These are phyloP conservation scores for Ophion obscuratus DNA, from an alignment of 2,888 invertebrate species.

Conservation along the genomic window DNA sequence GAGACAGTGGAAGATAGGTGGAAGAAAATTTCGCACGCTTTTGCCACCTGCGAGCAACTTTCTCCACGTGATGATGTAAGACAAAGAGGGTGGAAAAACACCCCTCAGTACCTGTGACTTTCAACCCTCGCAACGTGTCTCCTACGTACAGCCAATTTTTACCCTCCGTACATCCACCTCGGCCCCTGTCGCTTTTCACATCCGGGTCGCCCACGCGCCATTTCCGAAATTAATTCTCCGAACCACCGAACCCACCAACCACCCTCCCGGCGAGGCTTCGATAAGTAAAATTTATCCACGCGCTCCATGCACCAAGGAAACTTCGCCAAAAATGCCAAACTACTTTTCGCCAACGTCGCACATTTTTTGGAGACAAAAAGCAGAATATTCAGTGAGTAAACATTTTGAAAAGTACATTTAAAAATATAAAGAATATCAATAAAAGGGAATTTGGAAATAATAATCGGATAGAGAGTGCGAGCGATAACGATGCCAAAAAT, in stretches of 20 bases:
- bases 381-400: too few relatives aligned
- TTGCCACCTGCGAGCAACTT: conserved; percentile 32
- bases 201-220: conserved; percentile 56
- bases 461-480: not conserved
- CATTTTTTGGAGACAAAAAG: too few relatives aligned
- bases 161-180: conserved; percentile 2
- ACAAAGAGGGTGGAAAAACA: conserved; percentile 32
- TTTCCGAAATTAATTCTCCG: conserved; percentile 53
- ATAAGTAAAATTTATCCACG: conserved; percentile 24
- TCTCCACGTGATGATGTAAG: conserved; percentile 4
- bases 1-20: not conserved
- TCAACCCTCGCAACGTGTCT: conserved; percentile 29
- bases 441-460: not conserved
- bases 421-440: too few relatives aligned
- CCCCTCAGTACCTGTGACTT: conserved; percentile 40
- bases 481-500: too few relatives aligned
- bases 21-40: conserved; percentile 30
- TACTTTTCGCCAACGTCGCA: not conserved
- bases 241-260: conserved; percentile 33
- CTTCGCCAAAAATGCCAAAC: conserved; percentile 14
- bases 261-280: conserved; percentile 14
- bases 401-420: too few relatives aligned
- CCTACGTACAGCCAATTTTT: conserved; percentile 13
- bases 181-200: conserved; percentile 12
- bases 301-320: not conserved